Evolutionary conservation across 2,888 invertebrate species (phyloP), one percentile per base, ranked within the genome.

Genomic region (Bellardia bayeri): DNA sequence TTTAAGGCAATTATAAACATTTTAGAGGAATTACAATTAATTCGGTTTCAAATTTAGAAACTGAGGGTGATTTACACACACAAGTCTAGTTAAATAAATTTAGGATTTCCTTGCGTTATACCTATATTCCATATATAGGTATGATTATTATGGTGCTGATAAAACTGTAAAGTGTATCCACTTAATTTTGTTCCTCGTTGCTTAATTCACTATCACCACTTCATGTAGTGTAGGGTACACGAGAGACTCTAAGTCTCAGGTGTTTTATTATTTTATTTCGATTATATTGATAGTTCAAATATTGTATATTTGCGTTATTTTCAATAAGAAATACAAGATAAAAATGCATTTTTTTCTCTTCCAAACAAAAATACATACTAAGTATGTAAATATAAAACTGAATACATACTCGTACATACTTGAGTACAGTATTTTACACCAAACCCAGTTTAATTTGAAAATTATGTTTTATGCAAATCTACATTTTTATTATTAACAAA

Each of bases 391-490:
- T 61, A 40, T 49, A 42, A 63, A 76, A 64, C 9, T 64, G 80
- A 13, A 61, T 40, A 68, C 30, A 58, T 9, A 7, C 23, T 1
- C 8, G 11, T 49, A 69, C 42, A 56, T 30, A 61, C 8, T 30
- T 30, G 16, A 45, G 45, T 45, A 13, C 45, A 66, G 75, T 51
- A 51, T 75, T 78, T 78, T 54, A 68, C 82, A 81, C 54, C 78
- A 69, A 87, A 83, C 88, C 74, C 88, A 88, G 89, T 89, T 90
- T 90, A 91, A 91, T 90, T 90, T 89, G 88, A 90, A 90, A 90
- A 90, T 89, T 89, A 89, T 91, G 91, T 91, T 91, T 90, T 90
- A 91, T 91, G 90, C 90, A 90, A 91, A 90, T 90, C 86, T 80
- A 87, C 42, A 82, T 72, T 82, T 78, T 13, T 58, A 79, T 45